Evolutionary conservation across 2,797 vertebrate species (phyloP).

Genomic region (Siniperca obscura): DNA sequence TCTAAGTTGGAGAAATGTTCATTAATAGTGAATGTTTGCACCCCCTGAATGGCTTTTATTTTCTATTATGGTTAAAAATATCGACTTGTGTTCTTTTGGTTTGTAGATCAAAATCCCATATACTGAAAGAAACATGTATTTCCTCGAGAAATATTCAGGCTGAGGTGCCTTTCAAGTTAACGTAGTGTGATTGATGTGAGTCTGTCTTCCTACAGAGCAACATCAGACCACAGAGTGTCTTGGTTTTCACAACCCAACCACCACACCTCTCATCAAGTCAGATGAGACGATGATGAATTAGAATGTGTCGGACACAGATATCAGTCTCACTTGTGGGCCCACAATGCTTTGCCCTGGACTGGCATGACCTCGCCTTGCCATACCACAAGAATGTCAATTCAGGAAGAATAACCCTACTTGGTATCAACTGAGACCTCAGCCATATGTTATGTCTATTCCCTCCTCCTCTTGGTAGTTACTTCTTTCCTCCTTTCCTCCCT

Average conservation of each 20-base stretch:
- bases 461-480: conserved; percentile 34
- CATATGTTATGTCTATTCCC: conserved; percentile 68
- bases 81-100: not conserved
- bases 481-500: not conserved
- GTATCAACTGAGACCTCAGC: conserved; percentile 58
- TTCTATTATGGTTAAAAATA: not conserved
- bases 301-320: conserved; percentile 38
- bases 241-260: conserved; percentile 50
- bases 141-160: not conserved
- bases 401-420: conserved; percentile 56
- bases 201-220: conserved; percentile 22
- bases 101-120: not conserved
- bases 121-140: not conserved
- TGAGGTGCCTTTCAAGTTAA: not conserved
- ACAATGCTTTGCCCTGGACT: conserved; percentile 49
- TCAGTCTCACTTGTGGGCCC: conserved; percentile 32
- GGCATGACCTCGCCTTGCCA: conserved; percentile 52
- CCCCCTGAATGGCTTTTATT: not conserved
- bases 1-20: not conserved
- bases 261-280: conserved; percentile 45
- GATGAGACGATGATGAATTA: conserved; percentile 63
- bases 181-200: conserved; percentile 15
- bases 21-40: not conserved
- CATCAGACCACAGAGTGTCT: conserved; percentile 39
- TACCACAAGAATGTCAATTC: conserved; percentile 69